Evolutionary conservation across 2,888 invertebrate genomes (phyloP), one percentile per base, ranked within the genome.

Genomic region (Stenichneumon culpator): DNA sequence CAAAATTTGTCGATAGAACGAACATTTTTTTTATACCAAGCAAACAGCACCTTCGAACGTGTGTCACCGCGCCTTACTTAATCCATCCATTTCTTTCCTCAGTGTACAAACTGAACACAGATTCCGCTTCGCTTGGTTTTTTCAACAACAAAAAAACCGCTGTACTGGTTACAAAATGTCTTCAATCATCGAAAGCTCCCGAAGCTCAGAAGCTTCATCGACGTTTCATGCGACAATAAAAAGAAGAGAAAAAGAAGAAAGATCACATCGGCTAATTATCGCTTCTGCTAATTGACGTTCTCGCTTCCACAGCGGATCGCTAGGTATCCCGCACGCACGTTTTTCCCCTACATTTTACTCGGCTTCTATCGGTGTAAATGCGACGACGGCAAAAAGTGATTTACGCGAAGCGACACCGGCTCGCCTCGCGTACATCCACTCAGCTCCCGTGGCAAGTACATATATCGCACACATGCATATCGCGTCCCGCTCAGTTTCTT

Each of bases 311-410:
- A 32, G 16, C 25, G 22, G 57, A 57, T 47, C 44, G 44, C 44
- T 47, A 47, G 14, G n/a, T 77, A 75, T 67, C 63, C 47, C 60
- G 36, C 54, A 74, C 67, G 70, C 54, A 52, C 69, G 67, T 68
- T 73, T 81, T 77, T 80, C 69, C 25, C 57, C 78, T 60, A 84
- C 73, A 52, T 81, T 79, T 84, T 57, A 67, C 65, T 65, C 65
- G 36, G 36, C 14, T 72, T 78, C 65, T 47, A 74, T 68, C 72
- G 75, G 67, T 72, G 84, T 68, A 78, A 81, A 57, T 65, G 68
- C 44, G 52, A 78, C 60, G 82, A 69, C 39, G 52, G 82, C 82
- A 80, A 86, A 87, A 86, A 87, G 79, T 86, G 84, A 85, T 87
- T 87, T 82, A 84, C 78, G 79, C 68, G 78, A 57, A 70, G 63